phyloP scores from a whole-genome alignment of 2,888 invertebrate genomes.

The Drosophila algonquin region DNA sequence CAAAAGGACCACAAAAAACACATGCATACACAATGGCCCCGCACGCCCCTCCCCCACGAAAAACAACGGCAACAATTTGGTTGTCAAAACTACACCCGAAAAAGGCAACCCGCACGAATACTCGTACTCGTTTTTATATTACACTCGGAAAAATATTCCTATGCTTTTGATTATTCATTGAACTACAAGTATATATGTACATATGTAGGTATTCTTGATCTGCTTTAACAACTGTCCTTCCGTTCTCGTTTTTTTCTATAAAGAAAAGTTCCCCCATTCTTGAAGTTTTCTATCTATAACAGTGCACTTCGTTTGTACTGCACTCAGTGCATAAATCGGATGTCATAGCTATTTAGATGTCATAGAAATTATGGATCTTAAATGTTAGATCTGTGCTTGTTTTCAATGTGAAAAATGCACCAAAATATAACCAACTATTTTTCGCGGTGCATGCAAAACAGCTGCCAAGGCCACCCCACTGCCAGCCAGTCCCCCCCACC shows the following conservation, averaged over 20 bases:
- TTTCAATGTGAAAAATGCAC: background rate
- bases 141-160: conserved; percentile 9
- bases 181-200: background rate
- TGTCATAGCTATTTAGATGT: background rate
- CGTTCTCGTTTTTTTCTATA: background rate
- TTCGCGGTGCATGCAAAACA: conserved; percentile 58
- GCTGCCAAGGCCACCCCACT: conserved; percentile 65
- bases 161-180: background rate
- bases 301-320: background rate
- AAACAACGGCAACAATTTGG: conserved; percentile 51
- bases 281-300: background rate
- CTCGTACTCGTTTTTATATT: background rate
- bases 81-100: conserved; percentile 76
- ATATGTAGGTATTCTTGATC: background rate
- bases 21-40: conserved; percentile 47
- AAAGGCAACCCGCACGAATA: conserved; percentile 46
- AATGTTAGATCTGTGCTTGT: background rate
- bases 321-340: background rate
- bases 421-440: background rate
- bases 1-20: conserved; percentile 67
- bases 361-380: background rate
- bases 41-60: background rate
- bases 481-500: conserved; percentile 33
- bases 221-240: background rate
- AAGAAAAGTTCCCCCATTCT: background rate